phyloP scores from a whole-genome alignment of 2,113 vertebrate species.

The Kryptolebias marmoratus region DNA sequence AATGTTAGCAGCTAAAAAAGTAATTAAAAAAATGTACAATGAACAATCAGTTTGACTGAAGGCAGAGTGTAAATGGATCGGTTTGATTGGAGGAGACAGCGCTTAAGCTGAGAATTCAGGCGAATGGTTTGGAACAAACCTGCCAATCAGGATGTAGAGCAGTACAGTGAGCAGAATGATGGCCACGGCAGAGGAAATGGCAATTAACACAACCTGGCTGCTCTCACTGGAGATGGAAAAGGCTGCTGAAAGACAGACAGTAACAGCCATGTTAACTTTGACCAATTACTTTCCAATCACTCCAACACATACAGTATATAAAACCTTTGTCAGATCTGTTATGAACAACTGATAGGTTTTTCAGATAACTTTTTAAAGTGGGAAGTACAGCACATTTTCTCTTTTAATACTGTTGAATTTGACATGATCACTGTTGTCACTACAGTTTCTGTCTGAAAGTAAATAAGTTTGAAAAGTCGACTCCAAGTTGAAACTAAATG shows the following conservation, averaged over 20 bases:
- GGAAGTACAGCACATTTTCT: no score
- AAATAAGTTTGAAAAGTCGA: no score
- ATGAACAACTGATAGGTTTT: not conserved
- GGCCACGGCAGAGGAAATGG: constrained; percentile 91
- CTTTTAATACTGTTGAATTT: no score
- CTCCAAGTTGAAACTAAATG: no score
- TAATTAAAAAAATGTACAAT: not conserved
- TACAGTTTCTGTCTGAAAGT: no score
- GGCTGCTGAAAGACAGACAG: constrained; percentile 79
- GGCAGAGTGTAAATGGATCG: not conserved
- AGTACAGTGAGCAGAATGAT: constrained; percentile 94
- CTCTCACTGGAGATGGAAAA: constrained; percentile 98
- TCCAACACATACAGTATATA: not conserved
- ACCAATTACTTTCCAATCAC: not conserved
- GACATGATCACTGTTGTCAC: no score
- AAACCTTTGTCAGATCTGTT: not conserved
- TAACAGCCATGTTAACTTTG: not conserved
- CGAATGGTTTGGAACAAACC: constrained; percentile 80
- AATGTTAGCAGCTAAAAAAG: not conserved
- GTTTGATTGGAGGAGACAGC: constrained; percentile 3
- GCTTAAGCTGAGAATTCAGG: not conserved
- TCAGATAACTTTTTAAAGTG: not conserved
- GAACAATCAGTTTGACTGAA: not conserved
- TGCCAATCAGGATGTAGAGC: constrained; percentile 92
- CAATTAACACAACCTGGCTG: constrained; percentile 95